Conservation (phyloP, 2,888 invertebrate genomes). For the Lepidonotus clava region DNA sequence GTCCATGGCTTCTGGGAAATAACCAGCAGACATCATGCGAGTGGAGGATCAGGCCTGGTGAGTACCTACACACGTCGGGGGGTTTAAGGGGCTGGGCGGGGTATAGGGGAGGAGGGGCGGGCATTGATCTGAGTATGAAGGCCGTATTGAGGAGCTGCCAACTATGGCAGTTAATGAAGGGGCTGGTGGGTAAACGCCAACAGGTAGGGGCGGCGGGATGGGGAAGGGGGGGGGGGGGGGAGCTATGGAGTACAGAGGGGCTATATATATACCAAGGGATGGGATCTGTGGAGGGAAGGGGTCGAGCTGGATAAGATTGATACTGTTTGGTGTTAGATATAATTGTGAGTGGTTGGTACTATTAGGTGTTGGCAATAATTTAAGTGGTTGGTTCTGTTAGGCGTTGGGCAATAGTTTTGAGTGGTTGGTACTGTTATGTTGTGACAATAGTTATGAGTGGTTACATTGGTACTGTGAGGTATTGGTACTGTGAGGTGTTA, state of each 20-base stretch:
- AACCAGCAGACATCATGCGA: too few relatives aligned
- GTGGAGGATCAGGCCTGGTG: neutral
- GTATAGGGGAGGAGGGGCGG: neutral
- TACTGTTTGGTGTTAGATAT: too few relatives aligned
- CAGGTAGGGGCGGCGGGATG: neutral
- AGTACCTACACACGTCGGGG: neutral
- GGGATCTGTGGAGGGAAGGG: neutral
- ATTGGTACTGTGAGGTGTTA: too few relatives aligned
- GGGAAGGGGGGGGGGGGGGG: neutral
- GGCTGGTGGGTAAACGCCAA: neutral
- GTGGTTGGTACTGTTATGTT: too few relatives aligned
- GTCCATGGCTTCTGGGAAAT: too few relatives aligned
- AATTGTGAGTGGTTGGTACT: too few relatives aligned
- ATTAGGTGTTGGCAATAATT: too few relatives aligned
- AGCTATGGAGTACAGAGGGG: neutral
- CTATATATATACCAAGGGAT: neutral
- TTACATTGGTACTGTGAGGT: too few relatives aligned
- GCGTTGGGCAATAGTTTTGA: too few relatives aligned
- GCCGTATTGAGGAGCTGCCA: too few relatives aligned
- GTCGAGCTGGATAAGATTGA: neutral
- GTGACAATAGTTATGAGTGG: too few relatives aligned
- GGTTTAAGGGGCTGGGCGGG: neutral
- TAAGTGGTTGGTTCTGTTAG: too few relatives aligned
- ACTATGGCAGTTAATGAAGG: constrained; percentile 1
- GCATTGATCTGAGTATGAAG: neutral